These are phyloP conservation scores for Notothenia coriiceps DNA, from an alignment of 2,113 vertebrate genomes.

Conservation along the genomic window DNA sequence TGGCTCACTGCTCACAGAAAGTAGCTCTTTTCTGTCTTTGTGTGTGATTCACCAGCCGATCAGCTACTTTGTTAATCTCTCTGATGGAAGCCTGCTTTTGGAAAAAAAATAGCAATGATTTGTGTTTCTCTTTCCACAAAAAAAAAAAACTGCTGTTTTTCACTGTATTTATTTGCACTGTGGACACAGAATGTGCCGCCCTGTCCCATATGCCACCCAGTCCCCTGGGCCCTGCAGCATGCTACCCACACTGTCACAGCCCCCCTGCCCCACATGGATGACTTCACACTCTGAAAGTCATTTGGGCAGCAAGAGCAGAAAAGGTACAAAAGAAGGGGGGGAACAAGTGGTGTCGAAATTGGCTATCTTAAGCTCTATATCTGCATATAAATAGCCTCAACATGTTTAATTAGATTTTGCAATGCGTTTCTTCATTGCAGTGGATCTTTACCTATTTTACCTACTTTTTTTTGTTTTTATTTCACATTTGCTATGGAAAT, in stretches of 20 bases:
- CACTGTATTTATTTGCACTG: conserved; percentile 72
- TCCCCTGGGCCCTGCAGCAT: conserved; percentile 47
- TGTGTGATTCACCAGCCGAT: background rate
- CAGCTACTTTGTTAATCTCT: background rate
- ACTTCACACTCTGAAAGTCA: conserved; percentile 34
- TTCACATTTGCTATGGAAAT: too few species aligned
- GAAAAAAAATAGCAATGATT: conserved; percentile 29
- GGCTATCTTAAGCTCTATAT: too few species aligned
- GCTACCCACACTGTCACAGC: conserved; percentile 37
- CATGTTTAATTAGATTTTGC: too few species aligned
- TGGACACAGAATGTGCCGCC: conserved; percentile 44
- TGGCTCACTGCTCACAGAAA: conserved; percentile 7
- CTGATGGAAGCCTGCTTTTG: background rate
- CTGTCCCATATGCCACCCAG: conserved; percentile 67
- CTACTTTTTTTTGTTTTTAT: too few species aligned
- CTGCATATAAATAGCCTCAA: too few species aligned
- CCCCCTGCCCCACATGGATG: conserved; percentile 17
- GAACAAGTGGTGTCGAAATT: too few species aligned
- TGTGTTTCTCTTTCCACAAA: conserved; percentile 76
- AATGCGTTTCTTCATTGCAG: too few species aligned
- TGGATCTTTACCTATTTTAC: too few species aligned
- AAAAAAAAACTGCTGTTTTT: conserved; percentile 57
- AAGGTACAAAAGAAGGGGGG: background rate
- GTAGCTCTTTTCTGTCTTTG: background rate
- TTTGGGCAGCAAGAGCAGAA: conserved; percentile 20